A percentile compares a stretch with the other conserved stretches of the same genome.
phyloP scores from a whole-genome alignment of 2,113 vertebrate genomes.

The Microtus montanus region DNA sequence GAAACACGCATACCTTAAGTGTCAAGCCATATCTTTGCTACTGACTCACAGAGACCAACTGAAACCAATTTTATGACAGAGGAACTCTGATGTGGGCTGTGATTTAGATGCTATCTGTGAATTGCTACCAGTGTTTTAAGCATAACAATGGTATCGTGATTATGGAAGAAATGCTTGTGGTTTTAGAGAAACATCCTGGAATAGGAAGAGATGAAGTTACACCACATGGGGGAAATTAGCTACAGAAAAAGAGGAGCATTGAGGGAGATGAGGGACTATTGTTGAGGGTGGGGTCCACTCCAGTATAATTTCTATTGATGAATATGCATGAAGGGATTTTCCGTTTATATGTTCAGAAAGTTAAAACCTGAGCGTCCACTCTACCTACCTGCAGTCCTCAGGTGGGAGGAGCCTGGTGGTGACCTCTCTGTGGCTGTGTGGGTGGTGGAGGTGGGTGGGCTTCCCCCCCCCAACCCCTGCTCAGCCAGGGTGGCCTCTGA shows the following conservation, averaged over 20 bases:
- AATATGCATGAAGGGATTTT: neutral
- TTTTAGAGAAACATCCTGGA: neutral
- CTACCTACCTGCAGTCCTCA: neutral
- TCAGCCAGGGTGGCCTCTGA: slow-evolving; percentile 26
- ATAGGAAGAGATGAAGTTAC: neutral
- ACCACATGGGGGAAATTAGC: neutral
- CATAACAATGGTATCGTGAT: too few relatives aligned
- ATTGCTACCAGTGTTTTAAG: neutral
- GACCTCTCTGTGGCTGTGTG: neutral
- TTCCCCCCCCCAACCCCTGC: too few relatives aligned
- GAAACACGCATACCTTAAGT: neutral
- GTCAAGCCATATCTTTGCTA: neutral
- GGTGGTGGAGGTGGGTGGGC: neutral
- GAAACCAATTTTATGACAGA: neutral
- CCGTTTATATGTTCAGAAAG: neutral
- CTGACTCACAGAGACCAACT: neutral
- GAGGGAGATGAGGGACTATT: neutral
- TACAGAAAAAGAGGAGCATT: neutral
- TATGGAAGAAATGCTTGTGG: neutral
- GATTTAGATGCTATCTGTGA: neutral
- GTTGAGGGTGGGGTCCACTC: neutral
- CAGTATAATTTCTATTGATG: neutral
- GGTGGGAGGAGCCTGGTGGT: neutral
- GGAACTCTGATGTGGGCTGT: neutral
- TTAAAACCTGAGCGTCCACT: neutral